Percentiles rank a stretch among this genome's conserved stretches.
phyloP scores from a whole-genome alignment of 2,113 vertebrate genomes.

The Okapia johnstoni region DNA sequence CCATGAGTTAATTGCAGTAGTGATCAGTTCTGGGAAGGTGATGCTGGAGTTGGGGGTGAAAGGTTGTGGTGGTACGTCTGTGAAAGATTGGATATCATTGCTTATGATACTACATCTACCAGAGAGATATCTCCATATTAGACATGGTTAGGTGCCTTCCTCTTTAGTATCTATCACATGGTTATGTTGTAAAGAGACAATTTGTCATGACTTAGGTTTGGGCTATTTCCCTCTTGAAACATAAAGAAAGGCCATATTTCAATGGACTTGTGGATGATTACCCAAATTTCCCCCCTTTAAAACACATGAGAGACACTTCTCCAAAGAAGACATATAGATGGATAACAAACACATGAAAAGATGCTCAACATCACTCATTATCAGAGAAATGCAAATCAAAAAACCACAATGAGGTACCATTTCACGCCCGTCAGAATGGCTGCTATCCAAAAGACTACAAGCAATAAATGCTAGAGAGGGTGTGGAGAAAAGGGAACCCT shows the following conservation, averaged over 20 bases:
- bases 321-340: too few species aligned
- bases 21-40: not conserved
- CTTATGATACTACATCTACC: not conserved
- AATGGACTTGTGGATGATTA: not conserved
- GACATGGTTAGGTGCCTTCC: not conserved
- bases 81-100: not conserved
- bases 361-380: too few species aligned
- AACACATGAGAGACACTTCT: not conserved
- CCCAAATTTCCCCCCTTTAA: not conserved
- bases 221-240: not conserved
- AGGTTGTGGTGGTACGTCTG: not conserved
- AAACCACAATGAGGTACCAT: too few species aligned
- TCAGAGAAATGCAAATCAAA: too few species aligned
- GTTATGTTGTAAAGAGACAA: not conserved
- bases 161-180: not conserved
- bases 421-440: too few species aligned
- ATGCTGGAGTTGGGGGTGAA: not conserved
- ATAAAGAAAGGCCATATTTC: not conserved
- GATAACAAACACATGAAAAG: too few species aligned
- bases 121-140: not conserved
- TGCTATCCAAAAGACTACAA: too few species aligned
- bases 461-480: too few species aligned
- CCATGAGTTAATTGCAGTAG: not conserved
- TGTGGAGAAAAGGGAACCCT: too few species aligned
- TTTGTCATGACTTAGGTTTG: not conserved